Evolutionary conservation across 2,113 vertebrate species (phyloP).

Genomic region (Taxidea taxus): DNA sequence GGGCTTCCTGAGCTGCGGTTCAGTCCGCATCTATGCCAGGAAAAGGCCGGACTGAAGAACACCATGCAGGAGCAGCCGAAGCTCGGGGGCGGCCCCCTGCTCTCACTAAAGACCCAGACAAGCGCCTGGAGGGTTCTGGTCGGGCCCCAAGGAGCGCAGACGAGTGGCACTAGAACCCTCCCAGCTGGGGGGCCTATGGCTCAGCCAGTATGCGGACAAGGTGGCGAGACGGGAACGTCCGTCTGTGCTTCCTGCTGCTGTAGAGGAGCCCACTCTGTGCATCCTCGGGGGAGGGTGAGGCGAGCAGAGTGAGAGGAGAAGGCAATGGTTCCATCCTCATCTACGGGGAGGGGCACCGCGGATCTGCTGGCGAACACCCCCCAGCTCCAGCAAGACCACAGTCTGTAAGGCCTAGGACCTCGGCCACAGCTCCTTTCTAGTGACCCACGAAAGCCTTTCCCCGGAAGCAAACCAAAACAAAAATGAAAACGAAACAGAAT

Average conservation of each 20-base stretch:
- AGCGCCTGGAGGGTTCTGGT: rapidly evolving
- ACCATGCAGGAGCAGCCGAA: rapidly evolving
- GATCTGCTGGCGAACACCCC: rapidly evolving
- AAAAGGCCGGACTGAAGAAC: background rate
- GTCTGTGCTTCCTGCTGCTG: too few species aligned
- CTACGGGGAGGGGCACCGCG: background rate
- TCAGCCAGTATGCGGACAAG: background rate
- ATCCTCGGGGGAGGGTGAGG: rapidly evolving
- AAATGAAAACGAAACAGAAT: background rate
- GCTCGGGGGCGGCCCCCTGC: too few species aligned
- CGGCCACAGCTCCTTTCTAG: too few species aligned
- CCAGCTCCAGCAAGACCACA: background rate
- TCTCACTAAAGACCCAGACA: background rate
- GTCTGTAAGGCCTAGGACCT: too few species aligned
- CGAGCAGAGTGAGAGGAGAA: background rate
- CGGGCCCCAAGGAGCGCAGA: too few species aligned
- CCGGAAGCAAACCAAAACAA: background rate
- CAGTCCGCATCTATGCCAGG: background rate
- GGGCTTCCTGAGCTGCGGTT: background rate
- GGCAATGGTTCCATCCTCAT: too few species aligned
- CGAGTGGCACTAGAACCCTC: too few species aligned
- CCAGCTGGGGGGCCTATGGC: background rate
- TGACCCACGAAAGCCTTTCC: background rate
- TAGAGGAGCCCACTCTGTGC: background rate
- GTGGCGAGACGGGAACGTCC: background rate